phyloP scores from a whole-genome alignment of 2,888 invertebrate genomes.

The Eugnorisma glareosa region DNA sequence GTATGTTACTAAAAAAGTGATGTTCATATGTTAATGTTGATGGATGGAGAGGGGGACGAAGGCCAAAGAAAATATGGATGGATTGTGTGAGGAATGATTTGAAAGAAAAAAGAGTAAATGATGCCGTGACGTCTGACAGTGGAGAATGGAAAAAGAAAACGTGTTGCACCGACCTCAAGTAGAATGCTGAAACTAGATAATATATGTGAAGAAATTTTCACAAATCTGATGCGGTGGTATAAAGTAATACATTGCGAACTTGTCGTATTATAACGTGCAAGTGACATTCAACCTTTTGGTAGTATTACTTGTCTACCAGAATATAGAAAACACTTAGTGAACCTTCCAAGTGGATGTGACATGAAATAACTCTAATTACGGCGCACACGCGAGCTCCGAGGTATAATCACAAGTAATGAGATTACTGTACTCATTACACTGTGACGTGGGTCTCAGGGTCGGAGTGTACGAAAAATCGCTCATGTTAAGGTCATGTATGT shows the following conservation, averaged over 20 bases:
- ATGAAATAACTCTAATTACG: constrained; percentile 43
- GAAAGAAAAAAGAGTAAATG: too few relatives aligned
- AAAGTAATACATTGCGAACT: background rate
- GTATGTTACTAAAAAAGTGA: too few relatives aligned
- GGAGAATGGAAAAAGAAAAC: too few relatives aligned
- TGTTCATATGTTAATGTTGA: too few relatives aligned
- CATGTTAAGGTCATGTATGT: constrained; percentile 11
- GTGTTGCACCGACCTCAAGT: too few relatives aligned
- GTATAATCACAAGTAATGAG: constrained; percentile 57
- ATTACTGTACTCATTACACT: constrained; percentile 40
- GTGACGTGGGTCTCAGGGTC: constrained; percentile 51
- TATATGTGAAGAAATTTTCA: background rate
- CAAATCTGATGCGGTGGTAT: background rate
- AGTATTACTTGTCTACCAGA: background rate
- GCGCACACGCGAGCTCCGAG: constrained; percentile 44
- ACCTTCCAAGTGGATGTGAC: constrained; percentile 28
- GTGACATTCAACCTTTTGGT: background rate
- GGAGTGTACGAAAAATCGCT: constrained; percentile 4
- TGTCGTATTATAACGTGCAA: background rate
- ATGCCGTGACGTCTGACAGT: too few relatives aligned
- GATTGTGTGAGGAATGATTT: too few relatives aligned
- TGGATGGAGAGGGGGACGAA: too few relatives aligned
- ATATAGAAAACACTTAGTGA: background rate
- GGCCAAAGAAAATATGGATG: too few relatives aligned
- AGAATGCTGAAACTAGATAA: too few relatives aligned